Evolutionary conservation across 2,888 invertebrate genomes (phyloP), one percentile per base, ranked within the genome.

Genomic region (Drosophila leonis): DNA sequence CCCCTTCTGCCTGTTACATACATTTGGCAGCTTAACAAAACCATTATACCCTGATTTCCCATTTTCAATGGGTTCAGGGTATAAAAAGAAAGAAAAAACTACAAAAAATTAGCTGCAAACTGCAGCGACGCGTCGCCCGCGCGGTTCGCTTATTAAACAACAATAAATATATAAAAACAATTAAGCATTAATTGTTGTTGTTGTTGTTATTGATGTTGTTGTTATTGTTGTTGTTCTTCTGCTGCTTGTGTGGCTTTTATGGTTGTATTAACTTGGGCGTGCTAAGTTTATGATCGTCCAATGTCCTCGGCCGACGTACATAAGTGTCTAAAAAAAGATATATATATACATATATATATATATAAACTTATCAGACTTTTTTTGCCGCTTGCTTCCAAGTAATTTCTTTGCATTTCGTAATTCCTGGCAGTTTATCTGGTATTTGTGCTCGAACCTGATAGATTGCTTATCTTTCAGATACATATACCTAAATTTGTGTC

Each of bases 131-230:
- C 65, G 27, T 35, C 20, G 51, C 52, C 35, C 33, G 52, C 24
- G 52, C 15, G 10, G n/a, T 18, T n/a, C 27, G 54, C 60, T 74
- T 76, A 74, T 52, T 72, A 27, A 75, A 61, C 57, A 62, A 56
- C 70, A 64, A 83, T 69, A 73, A 81, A 79, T 65, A 69, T 67
- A 75, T 65, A 72, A 46, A 62, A 65, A 77, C 65, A 77, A 79
- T 79, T 69, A 80, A 69, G 70, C 46, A 77, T 75, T 85, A 85
- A 85, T 88, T 79, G 82, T 74, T 68, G 55, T 68, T 72, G 51
- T 60, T 68, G 62, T 88, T 79, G 82, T 74, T 68, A 52, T 68
- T 72, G 51, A 56, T 67, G 64, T 65, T n/a, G n/a, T n/a, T 70
- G 49, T 59, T 61, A 27, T 51, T 54, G 33, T 42, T 57, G 12